These are phyloP conservation scores for Rhabdomys pumilio DNA, from an alignment of 2,797 vertebrate genomes.

Conservation along the genomic window DNA sequence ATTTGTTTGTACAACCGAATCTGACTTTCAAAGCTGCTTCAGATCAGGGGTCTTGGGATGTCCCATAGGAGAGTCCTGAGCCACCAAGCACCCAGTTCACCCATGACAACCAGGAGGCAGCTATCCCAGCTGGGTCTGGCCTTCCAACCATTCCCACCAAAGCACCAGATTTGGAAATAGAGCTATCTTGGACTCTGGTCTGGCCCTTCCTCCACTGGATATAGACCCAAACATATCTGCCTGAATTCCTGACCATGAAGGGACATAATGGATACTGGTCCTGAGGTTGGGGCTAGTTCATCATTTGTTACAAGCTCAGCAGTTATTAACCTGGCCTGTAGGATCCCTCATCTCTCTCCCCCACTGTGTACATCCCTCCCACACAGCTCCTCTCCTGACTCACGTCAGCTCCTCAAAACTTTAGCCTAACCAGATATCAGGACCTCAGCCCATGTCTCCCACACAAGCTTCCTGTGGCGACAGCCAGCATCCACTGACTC, in stretches of 20 bases:
- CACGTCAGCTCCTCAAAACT: neutral
- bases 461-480: neutral
- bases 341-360: neutral
- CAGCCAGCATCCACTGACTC: neutral
- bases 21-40: neutral
- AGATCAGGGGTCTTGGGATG: neutral
- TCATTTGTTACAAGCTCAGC: neutral
- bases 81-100: rapidly evolving
- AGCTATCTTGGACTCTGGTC: neutral
- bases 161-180: neutral
- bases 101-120: neutral
- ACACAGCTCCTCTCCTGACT: neutral
- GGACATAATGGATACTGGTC: neutral
- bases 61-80: neutral
- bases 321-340: neutral
- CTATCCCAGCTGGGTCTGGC: neutral
- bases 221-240: neutral
- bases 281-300: neutral
- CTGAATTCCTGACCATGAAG: conserved; percentile 9
- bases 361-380: neutral
- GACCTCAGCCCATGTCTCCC: neutral
- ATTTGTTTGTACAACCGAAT: neutral
- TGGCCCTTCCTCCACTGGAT: neutral
- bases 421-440: neutral
- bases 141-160: neutral